These are phyloP conservation scores for Microtus pennsylvanicus DNA, from an alignment of 2,113 vertebrate genomes.

Conservation along the genomic window DNA sequence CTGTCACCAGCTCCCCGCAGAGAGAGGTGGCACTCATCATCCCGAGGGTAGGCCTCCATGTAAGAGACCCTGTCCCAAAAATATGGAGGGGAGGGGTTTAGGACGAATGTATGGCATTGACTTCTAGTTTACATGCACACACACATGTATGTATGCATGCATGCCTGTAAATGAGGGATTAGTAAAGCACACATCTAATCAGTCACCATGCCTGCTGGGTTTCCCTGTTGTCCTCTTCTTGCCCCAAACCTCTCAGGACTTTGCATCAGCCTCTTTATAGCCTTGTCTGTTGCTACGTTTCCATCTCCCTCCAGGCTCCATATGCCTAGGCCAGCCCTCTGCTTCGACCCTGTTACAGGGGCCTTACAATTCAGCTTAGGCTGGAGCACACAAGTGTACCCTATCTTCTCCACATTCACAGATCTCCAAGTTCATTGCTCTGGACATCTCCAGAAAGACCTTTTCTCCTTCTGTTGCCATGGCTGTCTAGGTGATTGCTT, in stretches of 20 bases:
- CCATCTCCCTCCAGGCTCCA: background rate
- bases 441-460: background rate
- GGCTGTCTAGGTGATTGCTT: background rate
- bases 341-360: background rate
- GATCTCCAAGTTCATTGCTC: background rate
- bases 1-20: background rate
- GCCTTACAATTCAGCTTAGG: background rate
- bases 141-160: background rate
- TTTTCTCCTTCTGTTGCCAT: background rate
- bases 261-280: background rate
- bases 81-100: background rate
- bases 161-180: background rate
- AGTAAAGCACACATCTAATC: background rate
- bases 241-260: background rate
- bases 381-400: background rate
- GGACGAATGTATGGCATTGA: background rate
- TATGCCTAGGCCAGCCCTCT: background rate
- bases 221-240: constrained; percentile 4
- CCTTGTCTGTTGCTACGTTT: no score
- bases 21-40: background rate
- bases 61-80: background rate
- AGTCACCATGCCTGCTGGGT: background rate
- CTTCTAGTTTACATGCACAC: background rate
- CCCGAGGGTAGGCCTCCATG: background rate
- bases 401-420: background rate